phyloP scores from a whole-genome alignment of 1,140 invertebrate genomes.

The Stegodyphus mimosarum region DNA sequence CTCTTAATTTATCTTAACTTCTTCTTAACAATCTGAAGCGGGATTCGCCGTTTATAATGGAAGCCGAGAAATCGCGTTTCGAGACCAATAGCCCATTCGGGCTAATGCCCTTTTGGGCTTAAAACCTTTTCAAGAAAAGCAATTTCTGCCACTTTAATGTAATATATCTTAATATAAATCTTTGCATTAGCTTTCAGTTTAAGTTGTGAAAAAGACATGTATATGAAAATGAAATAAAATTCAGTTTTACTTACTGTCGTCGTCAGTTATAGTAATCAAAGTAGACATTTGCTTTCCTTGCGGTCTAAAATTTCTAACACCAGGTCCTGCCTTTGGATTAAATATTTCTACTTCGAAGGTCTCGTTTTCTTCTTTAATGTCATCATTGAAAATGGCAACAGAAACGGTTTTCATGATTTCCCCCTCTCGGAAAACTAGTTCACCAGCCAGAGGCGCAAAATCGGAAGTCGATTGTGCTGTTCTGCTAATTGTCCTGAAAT shows the following conservation, averaged over 20 bases:
- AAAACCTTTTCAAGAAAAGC: too few species aligned
- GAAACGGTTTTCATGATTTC: background rate
- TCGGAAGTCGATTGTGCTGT: background rate
- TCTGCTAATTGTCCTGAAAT: background rate
- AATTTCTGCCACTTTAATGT: too few species aligned
- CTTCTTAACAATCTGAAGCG: too few species aligned
- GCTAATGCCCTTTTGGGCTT: too few species aligned
- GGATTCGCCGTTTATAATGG: too few species aligned
- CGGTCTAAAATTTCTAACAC: background rate
- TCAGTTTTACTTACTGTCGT: background rate
- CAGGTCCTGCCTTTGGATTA: background rate
- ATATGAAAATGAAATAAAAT: too few species aligned
- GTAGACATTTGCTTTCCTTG: background rate
- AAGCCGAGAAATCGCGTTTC: too few species aligned
- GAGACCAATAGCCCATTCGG: too few species aligned
- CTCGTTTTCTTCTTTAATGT: background rate
- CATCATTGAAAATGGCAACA: constrained; percentile 2
- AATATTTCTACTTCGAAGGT: background rate
- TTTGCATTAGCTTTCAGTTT: too few species aligned
- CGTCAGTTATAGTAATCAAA: background rate
- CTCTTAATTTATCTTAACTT: too few species aligned
- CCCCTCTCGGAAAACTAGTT: background rate
- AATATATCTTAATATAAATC: too few species aligned
- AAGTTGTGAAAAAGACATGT: too few species aligned
- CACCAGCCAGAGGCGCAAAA: background rate